Evolutionary conservation across 2,797 vertebrate species (phyloP).

Genomic region (Sarcoramphus papa): DNA sequence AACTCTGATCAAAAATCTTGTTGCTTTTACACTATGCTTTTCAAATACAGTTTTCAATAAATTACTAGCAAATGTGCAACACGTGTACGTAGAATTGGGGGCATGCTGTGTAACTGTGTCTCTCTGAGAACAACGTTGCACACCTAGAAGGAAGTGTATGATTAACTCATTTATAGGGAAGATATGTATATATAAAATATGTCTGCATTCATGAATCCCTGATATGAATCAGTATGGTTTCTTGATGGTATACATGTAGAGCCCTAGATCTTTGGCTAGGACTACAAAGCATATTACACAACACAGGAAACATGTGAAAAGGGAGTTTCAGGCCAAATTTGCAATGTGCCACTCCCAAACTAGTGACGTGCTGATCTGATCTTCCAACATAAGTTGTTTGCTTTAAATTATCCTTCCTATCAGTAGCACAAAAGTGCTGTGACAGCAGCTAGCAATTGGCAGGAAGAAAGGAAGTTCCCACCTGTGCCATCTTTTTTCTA

Average conservation of each 20-base stretch:
- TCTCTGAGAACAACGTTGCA: not conserved
- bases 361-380: slow-evolving; percentile 47
- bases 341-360: slow-evolving; percentile 29
- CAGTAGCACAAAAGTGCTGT: slow-evolving; percentile 30
- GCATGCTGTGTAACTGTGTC: not conserved
- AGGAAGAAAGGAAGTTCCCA: not conserved
- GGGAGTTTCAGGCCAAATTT: slow-evolving; percentile 45
- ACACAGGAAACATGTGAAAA: slow-evolving; percentile 35
- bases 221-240: slow-evolving; percentile 16
- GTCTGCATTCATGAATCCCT: slow-evolving; percentile 3
- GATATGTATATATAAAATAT: not conserved
- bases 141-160: not conserved
- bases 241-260: not conserved
- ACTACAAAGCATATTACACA: slow-evolving; percentile 52
- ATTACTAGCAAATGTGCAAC: not conserved
- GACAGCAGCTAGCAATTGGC: not conserved
- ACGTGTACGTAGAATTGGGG: not conserved
- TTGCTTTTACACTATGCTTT: not conserved
- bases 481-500: not conserved
- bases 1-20: not conserved
- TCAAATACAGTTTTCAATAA: not conserved
- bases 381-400: slow-evolving; percentile 33
- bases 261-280: slow-evolving; percentile 21
- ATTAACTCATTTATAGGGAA: slow-evolving; percentile 8
- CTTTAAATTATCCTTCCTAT: slow-evolving; percentile 29